Conservation (phyloP, 2,888 invertebrate species). For the Epinotia demarniana region DNA sequence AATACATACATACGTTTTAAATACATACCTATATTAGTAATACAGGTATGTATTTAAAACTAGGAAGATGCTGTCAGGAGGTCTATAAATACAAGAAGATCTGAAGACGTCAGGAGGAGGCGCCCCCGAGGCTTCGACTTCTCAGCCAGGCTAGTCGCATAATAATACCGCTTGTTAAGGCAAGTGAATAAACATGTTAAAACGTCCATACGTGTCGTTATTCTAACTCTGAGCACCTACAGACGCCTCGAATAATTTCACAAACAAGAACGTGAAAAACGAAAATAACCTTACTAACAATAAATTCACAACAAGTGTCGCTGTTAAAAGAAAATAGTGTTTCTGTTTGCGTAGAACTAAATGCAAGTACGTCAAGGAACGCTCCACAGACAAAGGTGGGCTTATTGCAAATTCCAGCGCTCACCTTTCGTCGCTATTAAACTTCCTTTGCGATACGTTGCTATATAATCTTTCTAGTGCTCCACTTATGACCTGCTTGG, state of each 20-base stretch:
- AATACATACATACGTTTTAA: too few relatives aligned
- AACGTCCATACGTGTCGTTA: too few relatives aligned
- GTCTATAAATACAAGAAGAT: neutral
- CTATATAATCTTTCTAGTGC: slow-evolving; percentile 53
- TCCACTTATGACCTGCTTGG: slow-evolving; percentile 37
- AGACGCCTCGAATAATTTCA: neutral
- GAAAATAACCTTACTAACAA: slow-evolving; percentile 3
- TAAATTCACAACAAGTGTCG: slow-evolving; percentile 51
- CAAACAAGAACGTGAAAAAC: neutral
- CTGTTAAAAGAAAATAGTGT: slow-evolving; percentile 62
- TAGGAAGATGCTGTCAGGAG: too few relatives aligned
- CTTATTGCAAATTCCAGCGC: slow-evolving; percentile 81
- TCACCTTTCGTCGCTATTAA: slow-evolving; percentile 76
- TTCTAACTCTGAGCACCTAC: too few relatives aligned
- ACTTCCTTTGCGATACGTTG: slow-evolving; percentile 66
- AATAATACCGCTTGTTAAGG: too few relatives aligned
- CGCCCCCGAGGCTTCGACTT: too few relatives aligned
- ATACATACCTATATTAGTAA: too few relatives aligned
- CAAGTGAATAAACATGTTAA: too few relatives aligned
- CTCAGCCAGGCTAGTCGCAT: too few relatives aligned
- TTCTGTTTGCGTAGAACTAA: slow-evolving; percentile 68
- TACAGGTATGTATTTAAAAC: too few relatives aligned
- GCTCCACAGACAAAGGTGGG: slow-evolving; percentile 75
- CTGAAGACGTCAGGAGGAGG: neutral
- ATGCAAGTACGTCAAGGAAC: slow-evolving; percentile 73